Conservation (phyloP, 2,797 vertebrate genomes). For the Diceros bicornis region DNA sequence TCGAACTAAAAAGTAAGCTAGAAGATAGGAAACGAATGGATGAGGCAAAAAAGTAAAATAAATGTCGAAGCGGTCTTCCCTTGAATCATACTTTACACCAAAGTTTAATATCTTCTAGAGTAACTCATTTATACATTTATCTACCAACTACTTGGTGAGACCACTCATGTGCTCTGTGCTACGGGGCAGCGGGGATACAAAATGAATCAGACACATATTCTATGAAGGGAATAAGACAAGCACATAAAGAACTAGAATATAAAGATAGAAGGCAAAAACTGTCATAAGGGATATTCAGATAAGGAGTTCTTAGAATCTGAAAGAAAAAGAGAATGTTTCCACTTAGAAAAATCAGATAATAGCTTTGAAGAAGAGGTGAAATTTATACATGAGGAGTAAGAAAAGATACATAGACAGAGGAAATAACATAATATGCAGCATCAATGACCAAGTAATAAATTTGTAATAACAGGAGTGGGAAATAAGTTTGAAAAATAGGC, state of each 20-base stretch:
- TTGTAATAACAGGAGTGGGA: neutral
- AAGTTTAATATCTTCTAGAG: neutral
- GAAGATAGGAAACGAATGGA: neutral
- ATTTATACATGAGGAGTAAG: constrained; percentile 24
- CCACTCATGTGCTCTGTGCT: neutral
- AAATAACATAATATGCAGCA: neutral
- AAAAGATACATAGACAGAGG: constrained; percentile 5
- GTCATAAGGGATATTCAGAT: neutral
- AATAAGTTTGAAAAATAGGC: neutral
- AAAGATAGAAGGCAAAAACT: neutral
- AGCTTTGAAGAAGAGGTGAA: constrained; percentile 1
- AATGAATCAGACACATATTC: neutral
- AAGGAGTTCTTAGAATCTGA: neutral
- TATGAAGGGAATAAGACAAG: neutral
- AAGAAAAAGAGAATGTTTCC: constrained; percentile 18
- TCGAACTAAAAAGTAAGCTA: neutral
- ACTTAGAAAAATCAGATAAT: constrained; percentile 47
- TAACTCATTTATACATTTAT: neutral
- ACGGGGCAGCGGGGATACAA: neutral
- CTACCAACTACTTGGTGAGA: neutral
- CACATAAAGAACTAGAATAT: neutral
- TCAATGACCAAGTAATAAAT: constrained; percentile 13
- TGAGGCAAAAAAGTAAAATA: neutral
- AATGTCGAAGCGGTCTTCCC: neutral
- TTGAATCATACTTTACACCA: neutral